Conservation (phyloP, 2,113 vertebrate species). For the Cavia porcellus region DNA sequence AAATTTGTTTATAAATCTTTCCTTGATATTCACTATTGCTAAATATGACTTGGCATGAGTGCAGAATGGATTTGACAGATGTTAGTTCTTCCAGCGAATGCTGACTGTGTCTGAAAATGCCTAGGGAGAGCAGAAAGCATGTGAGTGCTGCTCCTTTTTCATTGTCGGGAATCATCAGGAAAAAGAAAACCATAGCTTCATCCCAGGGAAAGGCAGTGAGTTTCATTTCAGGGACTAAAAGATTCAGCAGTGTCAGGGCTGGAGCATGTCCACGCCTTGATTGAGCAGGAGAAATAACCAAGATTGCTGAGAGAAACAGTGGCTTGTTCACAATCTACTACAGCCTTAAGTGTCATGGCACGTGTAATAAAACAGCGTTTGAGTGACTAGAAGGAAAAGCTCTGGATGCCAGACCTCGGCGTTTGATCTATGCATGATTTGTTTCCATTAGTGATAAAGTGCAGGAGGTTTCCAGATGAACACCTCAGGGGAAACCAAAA, state of each 20-base stretch:
- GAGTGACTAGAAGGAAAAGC: conserved; percentile 39
- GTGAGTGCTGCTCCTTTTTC: not conserved
- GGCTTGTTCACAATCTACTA: conserved; percentile 48
- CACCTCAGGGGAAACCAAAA: not conserved
- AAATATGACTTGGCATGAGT: not conserved
- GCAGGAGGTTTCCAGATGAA: not conserved
- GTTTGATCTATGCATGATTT: not conserved
- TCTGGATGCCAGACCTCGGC: not conserved
- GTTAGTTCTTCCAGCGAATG: not conserved
- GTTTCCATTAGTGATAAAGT: conserved; percentile 54
- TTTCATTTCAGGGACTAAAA: not conserved
- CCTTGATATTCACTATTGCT: not conserved
- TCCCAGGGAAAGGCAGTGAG: not conserved
- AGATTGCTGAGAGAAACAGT: conserved; percentile 29
- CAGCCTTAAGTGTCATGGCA: not conserved
- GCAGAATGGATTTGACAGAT: not conserved
- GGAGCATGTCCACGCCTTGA: not conserved
- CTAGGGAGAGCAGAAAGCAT: conserved; percentile 29
- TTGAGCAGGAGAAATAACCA: not conserved
- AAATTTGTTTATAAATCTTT: not conserved
- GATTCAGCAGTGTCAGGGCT: not conserved
- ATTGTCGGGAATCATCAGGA: not conserved
- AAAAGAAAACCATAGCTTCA: conserved; percentile 30
- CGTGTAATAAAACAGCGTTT: conserved; percentile 30
- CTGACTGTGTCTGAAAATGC: not conserved